These are phyloP conservation scores for Melieria crassipennis DNA, from an alignment of 2,888 invertebrate genomes.

Conservation along the genomic window DNA sequence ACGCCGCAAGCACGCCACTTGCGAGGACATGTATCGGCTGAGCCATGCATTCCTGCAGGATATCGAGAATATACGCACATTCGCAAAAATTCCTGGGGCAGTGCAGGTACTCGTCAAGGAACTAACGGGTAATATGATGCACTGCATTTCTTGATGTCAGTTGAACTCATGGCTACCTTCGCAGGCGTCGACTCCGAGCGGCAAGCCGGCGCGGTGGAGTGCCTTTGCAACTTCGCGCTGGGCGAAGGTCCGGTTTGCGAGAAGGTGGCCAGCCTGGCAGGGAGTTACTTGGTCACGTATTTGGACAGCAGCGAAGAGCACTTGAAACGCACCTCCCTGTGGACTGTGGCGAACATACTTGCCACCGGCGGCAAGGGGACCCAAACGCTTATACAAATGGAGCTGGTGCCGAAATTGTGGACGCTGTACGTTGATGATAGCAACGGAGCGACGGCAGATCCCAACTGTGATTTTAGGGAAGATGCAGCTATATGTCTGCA, in stretches of 20 bases:
- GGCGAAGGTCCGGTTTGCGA: slow-evolving; percentile 59
- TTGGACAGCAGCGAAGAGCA: slow-evolving; percentile 52
- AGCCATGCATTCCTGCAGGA: slow-evolving; percentile 60
- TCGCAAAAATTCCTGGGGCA: slow-evolving; percentile 59
- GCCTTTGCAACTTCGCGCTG: slow-evolving; percentile 62
- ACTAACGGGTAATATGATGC: slow-evolving; percentile 52
- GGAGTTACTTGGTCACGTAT: slow-evolving; percentile 60
- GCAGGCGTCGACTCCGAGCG: slow-evolving; percentile 54
- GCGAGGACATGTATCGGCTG: slow-evolving; percentile 59
- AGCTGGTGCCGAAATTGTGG: slow-evolving; percentile 57
- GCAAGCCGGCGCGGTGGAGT: slow-evolving; percentile 58
- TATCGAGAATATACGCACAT: slow-evolving; percentile 57
- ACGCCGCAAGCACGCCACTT: slow-evolving; percentile 58
- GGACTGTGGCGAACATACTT: slow-evolving; percentile 61
- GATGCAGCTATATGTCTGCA: slow-evolving; percentile 56
- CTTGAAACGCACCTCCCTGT: slow-evolving; percentile 56
- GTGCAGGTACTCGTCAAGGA: slow-evolving; percentile 61
- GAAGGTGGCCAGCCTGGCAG: slow-evolving; percentile 57
- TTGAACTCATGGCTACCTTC: background rate
- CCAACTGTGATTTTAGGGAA: slow-evolving; percentile 46
- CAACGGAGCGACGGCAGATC: slow-evolving; percentile 28
- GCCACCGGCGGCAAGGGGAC: slow-evolving; percentile 54
- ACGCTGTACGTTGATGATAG: slow-evolving; percentile 47
- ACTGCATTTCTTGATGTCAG: background rate
- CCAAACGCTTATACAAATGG: slow-evolving; percentile 54